Evolutionary conservation across 2,888 invertebrate genomes (phyloP).

Genomic region (Morpho achilles): DNA sequence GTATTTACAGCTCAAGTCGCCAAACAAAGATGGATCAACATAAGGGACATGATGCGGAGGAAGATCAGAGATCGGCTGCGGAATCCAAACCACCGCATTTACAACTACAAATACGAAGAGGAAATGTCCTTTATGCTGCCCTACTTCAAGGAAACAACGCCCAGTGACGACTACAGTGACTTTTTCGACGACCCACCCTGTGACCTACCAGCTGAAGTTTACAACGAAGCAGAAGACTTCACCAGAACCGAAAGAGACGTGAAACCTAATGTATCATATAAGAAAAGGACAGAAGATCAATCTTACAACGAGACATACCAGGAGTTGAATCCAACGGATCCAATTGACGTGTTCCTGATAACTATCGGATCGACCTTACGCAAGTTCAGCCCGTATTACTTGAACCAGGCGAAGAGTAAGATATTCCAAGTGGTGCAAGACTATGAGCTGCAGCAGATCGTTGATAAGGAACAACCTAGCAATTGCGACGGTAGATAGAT

Average conservation of each 20-base stretch:
- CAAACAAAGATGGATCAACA: constrained; percentile 56
- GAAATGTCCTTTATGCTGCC: constrained; percentile 59
- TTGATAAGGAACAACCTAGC: constrained; percentile 41
- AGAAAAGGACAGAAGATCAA: constrained; percentile 34
- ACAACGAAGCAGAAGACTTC: constrained; percentile 37
- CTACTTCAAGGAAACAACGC: constrained; percentile 45
- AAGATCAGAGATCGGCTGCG: constrained; percentile 50
- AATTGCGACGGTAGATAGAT: constrained; percentile 37
- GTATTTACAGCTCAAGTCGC: constrained; percentile 43
- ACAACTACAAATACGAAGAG: constrained; percentile 65
- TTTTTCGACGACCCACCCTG: constrained; percentile 42
- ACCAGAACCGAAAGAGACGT: constrained; percentile 36
- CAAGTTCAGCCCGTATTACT: constrained; percentile 58
- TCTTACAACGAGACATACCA: constrained; percentile 34
- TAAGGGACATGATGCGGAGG: constrained; percentile 64
- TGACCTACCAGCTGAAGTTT: constrained; percentile 44
- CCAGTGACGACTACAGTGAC: constrained; percentile 44
- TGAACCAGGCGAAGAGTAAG: constrained; percentile 69
- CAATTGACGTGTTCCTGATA: constrained; percentile 59
- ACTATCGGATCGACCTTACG: constrained; percentile 59
- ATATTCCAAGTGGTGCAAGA: constrained; percentile 71
- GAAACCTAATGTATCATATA: constrained; percentile 37
- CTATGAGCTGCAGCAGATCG: constrained; percentile 63
- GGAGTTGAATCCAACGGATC: constrained; percentile 50
- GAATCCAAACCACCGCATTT: constrained; percentile 43